Conservation (phyloP, 2,888 invertebrate genomes). For the Hofmannophila pseudospretella region DNA sequence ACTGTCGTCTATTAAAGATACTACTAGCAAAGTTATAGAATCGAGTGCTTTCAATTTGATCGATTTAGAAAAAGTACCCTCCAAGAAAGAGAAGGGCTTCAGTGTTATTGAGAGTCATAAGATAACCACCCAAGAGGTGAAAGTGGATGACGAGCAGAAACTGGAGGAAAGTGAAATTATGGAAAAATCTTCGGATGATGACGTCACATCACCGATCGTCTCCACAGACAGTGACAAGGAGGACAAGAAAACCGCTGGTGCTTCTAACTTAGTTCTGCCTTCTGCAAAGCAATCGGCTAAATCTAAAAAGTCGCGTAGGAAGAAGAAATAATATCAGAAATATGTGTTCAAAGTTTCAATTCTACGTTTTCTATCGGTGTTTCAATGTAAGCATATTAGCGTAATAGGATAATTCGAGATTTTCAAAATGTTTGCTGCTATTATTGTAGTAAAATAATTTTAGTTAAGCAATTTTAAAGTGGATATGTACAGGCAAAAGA, state of each 20-base stretch:
- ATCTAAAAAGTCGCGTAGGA: conserved; percentile 78
- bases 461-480: conserved; percentile 48
- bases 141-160: conserved; percentile 53
- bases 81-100: conserved; percentile 57
- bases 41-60: conserved; percentile 63
- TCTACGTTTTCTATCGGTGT: conserved; percentile 32
- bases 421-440: conserved; percentile 44
- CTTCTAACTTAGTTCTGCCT: conserved; percentile 49
- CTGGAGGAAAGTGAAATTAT: conserved; percentile 49
- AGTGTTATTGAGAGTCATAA: conserved; percentile 62
- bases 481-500: conserved; percentile 54
- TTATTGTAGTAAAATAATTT: conserved; percentile 45
- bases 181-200: conserved; percentile 79
- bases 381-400: conserved; percentile 22
- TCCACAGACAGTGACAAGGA: conserved; percentile 78
- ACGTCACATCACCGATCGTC: conserved; percentile 67
- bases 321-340: conserved; percentile 74
- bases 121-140: conserved; percentile 59
- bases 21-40: conserved; percentile 47
- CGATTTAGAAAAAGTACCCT: conserved; percentile 60
- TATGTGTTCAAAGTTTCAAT: conserved; percentile 48
- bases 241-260: conserved; percentile 55
- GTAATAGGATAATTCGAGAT: conserved; percentile 7
- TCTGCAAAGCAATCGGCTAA: conserved; percentile 62
- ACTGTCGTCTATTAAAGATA: conserved; percentile 61